Conservation (phyloP, 2,888 invertebrate genomes). For the Ashinkailepas kermadecensis region DNA sequence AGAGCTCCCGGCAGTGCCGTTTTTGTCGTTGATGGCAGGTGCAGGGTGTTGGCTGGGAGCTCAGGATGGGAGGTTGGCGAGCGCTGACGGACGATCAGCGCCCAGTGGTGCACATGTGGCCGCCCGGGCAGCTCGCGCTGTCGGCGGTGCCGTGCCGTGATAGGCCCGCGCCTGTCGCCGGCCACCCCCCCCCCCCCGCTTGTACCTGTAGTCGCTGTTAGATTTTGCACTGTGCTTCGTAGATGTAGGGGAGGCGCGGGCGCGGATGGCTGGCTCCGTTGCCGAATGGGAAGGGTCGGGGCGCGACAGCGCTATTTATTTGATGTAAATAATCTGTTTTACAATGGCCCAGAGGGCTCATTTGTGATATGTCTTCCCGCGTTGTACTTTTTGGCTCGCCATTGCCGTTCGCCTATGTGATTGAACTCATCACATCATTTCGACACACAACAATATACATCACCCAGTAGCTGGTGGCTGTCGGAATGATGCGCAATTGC, state of each 20-base stretch:
- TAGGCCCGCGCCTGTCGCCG: background rate
- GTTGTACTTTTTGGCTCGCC: background rate
- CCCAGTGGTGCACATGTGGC: too few relatives aligned
- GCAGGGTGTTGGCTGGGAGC: too few relatives aligned
- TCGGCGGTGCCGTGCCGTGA: background rate
- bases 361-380: constrained; percentile 2
- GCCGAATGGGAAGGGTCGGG: background rate
- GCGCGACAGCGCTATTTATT: background rate
- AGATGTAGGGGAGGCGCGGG: background rate
- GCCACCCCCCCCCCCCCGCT: background rate
- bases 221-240: background rate
- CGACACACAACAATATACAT: background rate
- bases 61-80: too few relatives aligned
- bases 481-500: too few relatives aligned
- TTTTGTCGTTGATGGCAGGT: too few relatives aligned
- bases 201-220: constrained; percentile 5
- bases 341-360: background rate
- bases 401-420: constrained; percentile 3
- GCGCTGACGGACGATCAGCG: too few relatives aligned
- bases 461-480: background rate
- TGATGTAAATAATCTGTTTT: background rate
- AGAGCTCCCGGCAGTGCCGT: too few relatives aligned
- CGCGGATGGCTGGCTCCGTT: background rate
- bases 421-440: constrained; percentile 14
- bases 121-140: too few relatives aligned